These are phyloP conservation scores for Corapipo altera DNA, from an alignment of 2,113 vertebrate genomes.

Conservation along the genomic window DNA sequence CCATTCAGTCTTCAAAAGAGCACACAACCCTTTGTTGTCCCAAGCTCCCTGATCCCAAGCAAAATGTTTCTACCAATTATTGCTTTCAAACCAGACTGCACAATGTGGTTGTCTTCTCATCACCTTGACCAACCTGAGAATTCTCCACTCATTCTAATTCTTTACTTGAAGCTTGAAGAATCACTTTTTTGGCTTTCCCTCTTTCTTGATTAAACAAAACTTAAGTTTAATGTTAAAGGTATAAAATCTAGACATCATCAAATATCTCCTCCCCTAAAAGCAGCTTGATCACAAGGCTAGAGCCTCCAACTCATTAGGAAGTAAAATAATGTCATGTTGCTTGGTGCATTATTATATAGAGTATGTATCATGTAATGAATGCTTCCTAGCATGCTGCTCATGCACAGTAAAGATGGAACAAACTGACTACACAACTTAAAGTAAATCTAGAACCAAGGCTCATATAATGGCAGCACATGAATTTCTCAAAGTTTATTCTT, in stretches of 20 bases:
- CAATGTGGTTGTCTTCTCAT: neutral
- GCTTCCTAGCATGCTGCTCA: neutral
- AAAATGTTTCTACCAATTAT: neutral
- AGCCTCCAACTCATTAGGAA: neutral
- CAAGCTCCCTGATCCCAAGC: neutral
- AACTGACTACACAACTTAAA: slow-evolving; percentile 4
- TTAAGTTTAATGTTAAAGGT: neutral
- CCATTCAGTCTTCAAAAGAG: neutral
- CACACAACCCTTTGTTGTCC: neutral
- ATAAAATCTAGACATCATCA: neutral
- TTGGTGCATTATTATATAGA: neutral
- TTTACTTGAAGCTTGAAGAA: neutral
- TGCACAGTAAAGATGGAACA: neutral
- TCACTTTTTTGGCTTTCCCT: neutral
- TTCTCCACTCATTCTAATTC: neutral
- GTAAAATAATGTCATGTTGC: neutral
- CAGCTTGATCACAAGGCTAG: neutral
- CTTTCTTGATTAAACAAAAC: neutral
- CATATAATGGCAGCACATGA: neutral
- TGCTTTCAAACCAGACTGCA: neutral
- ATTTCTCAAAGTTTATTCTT: neutral
- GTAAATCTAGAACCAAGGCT: neutral
- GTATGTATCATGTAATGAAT: neutral
- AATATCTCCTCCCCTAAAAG: neutral
- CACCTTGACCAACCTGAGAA: neutral